Conservation (phyloP, 2,113 vertebrate species). For the Urocynchramus pylzowi region DNA sequence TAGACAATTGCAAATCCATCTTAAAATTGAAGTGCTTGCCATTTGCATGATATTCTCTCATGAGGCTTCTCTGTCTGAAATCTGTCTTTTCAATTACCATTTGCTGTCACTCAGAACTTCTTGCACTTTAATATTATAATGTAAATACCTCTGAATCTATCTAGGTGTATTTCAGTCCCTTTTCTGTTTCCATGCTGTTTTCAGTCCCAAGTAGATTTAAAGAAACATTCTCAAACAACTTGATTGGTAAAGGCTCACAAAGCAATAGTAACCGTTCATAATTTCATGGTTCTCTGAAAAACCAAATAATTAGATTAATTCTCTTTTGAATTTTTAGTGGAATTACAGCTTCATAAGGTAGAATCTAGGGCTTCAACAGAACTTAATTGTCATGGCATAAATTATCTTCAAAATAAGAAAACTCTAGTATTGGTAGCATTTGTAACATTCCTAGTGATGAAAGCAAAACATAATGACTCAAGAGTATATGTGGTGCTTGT, state of each 20-base stretch:
- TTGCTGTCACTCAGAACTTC: neutral
- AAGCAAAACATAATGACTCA: neutral
- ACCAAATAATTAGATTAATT: neutral
- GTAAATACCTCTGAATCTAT: neutral
- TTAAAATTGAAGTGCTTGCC: neutral
- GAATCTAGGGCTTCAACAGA: neutral
- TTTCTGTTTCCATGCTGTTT: neutral
- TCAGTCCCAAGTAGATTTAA: neutral
- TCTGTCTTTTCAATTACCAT: neutral
- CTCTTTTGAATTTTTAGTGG: neutral
- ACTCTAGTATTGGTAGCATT: neutral
- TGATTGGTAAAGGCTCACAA: neutral
- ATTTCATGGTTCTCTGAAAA: neutral
- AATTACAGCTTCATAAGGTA: neutral
- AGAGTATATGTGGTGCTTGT: neutral
- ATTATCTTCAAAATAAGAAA: neutral
- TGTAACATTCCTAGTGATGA: neutral
- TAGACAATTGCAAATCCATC: neutral
- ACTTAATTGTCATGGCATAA: neutral
- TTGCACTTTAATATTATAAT: neutral
- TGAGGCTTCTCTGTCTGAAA: neutral
- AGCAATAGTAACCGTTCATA: neutral
- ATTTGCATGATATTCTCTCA: neutral
- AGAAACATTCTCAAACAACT: neutral
- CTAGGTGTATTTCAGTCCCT: neutral